phyloP scores from a whole-genome alignment of 2,113 vertebrate genomes.

The Istiophorus platypterus region DNA sequence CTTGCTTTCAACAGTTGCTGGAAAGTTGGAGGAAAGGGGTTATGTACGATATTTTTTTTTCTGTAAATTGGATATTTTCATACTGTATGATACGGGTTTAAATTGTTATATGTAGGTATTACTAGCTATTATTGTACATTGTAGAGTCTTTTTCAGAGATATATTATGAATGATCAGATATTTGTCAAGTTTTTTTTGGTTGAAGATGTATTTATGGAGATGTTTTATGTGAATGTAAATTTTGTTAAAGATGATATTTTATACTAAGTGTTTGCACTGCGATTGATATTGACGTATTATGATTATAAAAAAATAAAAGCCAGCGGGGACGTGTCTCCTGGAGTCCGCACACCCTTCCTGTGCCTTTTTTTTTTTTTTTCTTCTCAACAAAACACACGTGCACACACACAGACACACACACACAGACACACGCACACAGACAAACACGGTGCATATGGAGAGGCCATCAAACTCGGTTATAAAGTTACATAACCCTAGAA shows the following conservation, averaged over 20 bases:
- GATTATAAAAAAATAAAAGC: slow-evolving; percentile 75
- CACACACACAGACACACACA: slow-evolving; percentile 1
- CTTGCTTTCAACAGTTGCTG: slow-evolving; percentile 64
- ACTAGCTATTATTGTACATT: slow-evolving; percentile 74
- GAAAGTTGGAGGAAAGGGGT: slow-evolving; percentile 59
- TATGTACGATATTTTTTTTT: slow-evolving; percentile 78
- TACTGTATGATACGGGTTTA: slow-evolving; percentile 82
- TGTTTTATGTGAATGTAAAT: slow-evolving; percentile 90
- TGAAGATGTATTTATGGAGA: slow-evolving; percentile 89
- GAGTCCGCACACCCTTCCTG: slow-evolving; percentile 23
- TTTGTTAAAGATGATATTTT: slow-evolving; percentile 91
- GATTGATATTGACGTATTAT: slow-evolving; percentile 82
- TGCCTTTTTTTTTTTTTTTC: no score
- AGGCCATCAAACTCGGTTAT: slow-evolving; percentile 23
- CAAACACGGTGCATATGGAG: slow-evolving; percentile 15
- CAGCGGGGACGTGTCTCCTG: slow-evolving; percentile 43
- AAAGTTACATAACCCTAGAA: slow-evolving; percentile 58
- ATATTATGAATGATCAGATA: slow-evolving; percentile 78
- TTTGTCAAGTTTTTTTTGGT: slow-evolving; percentile 91
- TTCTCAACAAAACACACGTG: background rate
- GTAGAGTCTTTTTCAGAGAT: slow-evolving; percentile 74
- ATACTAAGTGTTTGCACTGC: slow-evolving; percentile 96
- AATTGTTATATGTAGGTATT: slow-evolving; percentile 77
- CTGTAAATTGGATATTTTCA: slow-evolving; percentile 84
- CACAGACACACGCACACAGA: slow-evolving; percentile 28